Evolutionary conservation across 2,888 invertebrate genomes (phyloP).

Genomic region (Netelia inedita): DNA sequence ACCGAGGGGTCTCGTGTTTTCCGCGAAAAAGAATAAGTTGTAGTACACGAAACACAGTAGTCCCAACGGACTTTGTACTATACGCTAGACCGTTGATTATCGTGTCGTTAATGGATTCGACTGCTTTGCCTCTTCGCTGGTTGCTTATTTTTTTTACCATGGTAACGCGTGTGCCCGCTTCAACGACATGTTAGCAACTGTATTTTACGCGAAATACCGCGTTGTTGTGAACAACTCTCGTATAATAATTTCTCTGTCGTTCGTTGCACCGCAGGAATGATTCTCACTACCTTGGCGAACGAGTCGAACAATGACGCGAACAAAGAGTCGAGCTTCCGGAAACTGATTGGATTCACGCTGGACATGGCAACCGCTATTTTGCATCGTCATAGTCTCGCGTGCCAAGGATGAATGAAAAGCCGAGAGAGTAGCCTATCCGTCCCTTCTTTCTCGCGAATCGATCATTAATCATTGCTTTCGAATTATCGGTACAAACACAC

Average conservation of each 20-base stretch:
- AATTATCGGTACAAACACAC: conserved; percentile 12
- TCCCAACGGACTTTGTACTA: background rate
- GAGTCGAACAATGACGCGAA: conserved; percentile 56
- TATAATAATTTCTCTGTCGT: conserved; percentile 42
- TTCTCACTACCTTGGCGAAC: conserved; percentile 25
- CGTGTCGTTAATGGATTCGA: conserved; percentile 56
- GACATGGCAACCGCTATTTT: conserved; percentile 48
- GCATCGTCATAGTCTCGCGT: conserved; percentile 57
- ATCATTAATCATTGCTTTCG: conserved; percentile 2
- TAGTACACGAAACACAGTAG: conserved; percentile 17
- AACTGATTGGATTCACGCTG: conserved; percentile 60
- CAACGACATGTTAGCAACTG: conserved; percentile 13
- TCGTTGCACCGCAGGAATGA: conserved; percentile 26
- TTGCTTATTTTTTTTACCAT: conserved; percentile 49
- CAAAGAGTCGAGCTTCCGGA: conserved; percentile 60
- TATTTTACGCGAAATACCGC: conserved; percentile 10
- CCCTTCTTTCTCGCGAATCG: background rate
- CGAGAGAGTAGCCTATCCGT: conserved; percentile 1
- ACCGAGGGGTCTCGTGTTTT: conserved; percentile 42
- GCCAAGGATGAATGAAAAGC: conserved; percentile 46
- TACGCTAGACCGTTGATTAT: conserved; percentile 52
- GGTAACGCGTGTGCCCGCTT: conserved; percentile 48
- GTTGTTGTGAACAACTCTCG: conserved; percentile 17
- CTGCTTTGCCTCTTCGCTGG: conserved; percentile 41
- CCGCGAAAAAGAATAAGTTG: conserved; percentile 38